Percentiles rank a stretch among this genome's conserved stretches.
Conservation (phyloP, 2,113 vertebrate genomes). For the Nothocercus julius region DNA sequence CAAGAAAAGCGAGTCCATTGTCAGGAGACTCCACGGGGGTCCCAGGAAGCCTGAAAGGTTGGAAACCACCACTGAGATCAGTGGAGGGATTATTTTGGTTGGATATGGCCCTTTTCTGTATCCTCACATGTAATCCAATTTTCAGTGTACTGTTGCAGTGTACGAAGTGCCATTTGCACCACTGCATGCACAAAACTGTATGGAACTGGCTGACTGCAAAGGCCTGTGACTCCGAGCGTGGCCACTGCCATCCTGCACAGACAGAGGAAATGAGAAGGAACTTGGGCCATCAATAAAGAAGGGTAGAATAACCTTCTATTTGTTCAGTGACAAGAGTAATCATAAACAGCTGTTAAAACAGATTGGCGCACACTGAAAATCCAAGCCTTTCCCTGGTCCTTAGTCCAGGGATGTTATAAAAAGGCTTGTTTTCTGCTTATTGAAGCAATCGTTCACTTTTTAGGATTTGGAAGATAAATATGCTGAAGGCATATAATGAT, state of each 20-base stretch:
- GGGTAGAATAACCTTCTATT: conserved; percentile 57
- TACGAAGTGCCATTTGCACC: not conserved
- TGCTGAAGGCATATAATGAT: conserved; percentile 14
- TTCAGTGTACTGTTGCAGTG: not conserved
- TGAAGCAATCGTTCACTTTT: conserved; percentile 44
- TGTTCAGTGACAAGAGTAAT: conserved; percentile 40
- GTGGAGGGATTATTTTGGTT: conserved; percentile 24
- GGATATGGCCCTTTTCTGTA: not conserved
- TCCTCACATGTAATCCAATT: not conserved
- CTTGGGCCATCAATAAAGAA: conserved; percentile 22
- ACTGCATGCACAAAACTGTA: not conserved
- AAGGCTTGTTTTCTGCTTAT: conserved; percentile 45
- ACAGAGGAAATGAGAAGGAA: conserved; percentile 25
- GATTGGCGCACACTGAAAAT: not conserved
- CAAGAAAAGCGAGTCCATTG: conserved; percentile 8
- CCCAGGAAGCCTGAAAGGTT: conserved; percentile 4
- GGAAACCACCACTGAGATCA: not conserved
- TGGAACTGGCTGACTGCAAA: not conserved
- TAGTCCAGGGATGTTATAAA: not conserved
- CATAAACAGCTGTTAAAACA: conserved; percentile 66
- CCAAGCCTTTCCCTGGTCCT: not conserved
- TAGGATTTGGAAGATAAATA: conserved; percentile 49
- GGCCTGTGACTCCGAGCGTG: not conserved
- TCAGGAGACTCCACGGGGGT: not conserved
- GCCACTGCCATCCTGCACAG: conserved; percentile 11